These are phyloP conservation scores for Drosophila nr. perissopoda DNA, from an alignment of 2,888 invertebrate species.

Conservation along the genomic window DNA sequence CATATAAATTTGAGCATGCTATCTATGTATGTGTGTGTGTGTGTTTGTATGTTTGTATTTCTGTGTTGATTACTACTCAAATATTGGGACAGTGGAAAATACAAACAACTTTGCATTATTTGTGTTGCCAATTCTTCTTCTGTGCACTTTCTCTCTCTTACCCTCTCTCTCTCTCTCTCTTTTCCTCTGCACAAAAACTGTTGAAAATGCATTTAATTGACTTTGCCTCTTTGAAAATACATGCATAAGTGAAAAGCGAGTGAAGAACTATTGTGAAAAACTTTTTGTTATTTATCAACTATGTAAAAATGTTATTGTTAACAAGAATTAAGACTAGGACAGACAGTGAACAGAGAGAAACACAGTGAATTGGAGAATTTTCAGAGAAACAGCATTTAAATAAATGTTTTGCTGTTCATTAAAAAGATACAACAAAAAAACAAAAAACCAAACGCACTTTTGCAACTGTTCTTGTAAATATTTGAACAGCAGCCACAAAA, in stretches of 20 bases:
- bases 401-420: neutral
- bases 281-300: slow-evolving; percentile 5
- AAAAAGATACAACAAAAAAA: neutral
- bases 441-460: neutral
- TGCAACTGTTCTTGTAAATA: neutral
- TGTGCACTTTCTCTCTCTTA: neutral
- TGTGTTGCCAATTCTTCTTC: slow-evolving; percentile 9
- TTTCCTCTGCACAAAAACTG: neutral
- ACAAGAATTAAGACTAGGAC: neutral
- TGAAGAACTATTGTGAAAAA: neutral
- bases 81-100: slow-evolving; percentile 45
- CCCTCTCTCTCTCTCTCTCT: neutral
- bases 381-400: neutral
- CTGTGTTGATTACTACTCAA: slow-evolving; percentile 57
- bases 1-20: slow-evolving; percentile 3
- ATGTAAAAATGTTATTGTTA: neutral
- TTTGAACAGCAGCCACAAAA: neutral
- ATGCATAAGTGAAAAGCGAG: neutral
- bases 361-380: neutral
- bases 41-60: neutral
- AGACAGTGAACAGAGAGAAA: neutral
- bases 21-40: neutral
- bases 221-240: neutral
- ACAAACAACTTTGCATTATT: slow-evolving; percentile 2
- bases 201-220: slow-evolving; percentile 7